Conservation (phyloP, 2,113 vertebrate species). For the Pogona vitticeps region DNA sequence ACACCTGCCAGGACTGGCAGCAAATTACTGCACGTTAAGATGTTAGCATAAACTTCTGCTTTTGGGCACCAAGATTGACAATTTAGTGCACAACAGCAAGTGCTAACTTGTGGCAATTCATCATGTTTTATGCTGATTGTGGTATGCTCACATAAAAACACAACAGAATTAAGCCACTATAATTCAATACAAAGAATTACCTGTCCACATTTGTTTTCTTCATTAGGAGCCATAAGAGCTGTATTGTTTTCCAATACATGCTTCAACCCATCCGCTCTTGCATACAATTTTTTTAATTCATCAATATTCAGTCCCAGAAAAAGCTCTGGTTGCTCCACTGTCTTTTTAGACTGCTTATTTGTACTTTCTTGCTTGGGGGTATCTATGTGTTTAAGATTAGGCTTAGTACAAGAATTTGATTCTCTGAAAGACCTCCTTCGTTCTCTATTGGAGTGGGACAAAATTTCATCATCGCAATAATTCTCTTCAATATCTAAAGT, state of each 20-base stretch:
- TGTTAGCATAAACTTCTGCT: too few species aligned
- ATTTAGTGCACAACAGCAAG: too few species aligned
- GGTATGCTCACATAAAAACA: too few species aligned
- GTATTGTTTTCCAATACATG: slow-evolving; percentile 81
- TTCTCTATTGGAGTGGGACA: slow-evolving; percentile 71
- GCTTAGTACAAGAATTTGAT: slow-evolving; percentile 90
- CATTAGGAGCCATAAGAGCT: slow-evolving; percentile 58
- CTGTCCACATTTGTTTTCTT: slow-evolving; percentile 73
- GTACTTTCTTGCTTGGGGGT: slow-evolving; percentile 77
- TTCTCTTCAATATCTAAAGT: slow-evolving; percentile 87
- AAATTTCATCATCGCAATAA: slow-evolving; percentile 82
- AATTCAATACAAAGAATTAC: slow-evolving; percentile 59
- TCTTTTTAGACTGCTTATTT: slow-evolving; percentile 70
- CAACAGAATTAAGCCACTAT: background rate
- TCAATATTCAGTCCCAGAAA: slow-evolving; percentile 89
- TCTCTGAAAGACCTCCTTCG: slow-evolving; percentile 89
- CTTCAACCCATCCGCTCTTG: slow-evolving; percentile 80
- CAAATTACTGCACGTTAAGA: too few species aligned
- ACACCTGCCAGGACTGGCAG: too few species aligned
- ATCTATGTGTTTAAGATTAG: slow-evolving; percentile 86
- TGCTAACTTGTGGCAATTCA: too few species aligned
- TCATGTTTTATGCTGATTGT: too few species aligned
- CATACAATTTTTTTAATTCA: slow-evolving; percentile 81
- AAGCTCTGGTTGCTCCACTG: slow-evolving; percentile 77
- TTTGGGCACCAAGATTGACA: too few species aligned